A percentile compares a stretch with the other conserved stretches of the same genome.
Evolutionary conservation across 1,140 invertebrate species (phyloP).

Genomic region (Zaprionus taronus): DNA sequence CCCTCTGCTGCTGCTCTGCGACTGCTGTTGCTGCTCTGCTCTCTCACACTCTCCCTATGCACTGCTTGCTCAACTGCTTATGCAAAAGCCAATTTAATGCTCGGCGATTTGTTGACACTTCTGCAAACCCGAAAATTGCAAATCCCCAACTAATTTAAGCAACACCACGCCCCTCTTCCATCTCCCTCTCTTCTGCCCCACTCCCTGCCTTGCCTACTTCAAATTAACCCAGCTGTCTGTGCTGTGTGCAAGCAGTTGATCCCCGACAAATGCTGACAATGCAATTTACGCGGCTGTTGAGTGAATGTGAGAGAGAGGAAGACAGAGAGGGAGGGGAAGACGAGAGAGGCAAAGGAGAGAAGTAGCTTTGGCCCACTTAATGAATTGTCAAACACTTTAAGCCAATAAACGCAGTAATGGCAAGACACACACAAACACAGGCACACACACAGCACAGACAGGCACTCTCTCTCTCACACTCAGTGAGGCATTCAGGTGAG

Average conservation of each 20-base stretch:
- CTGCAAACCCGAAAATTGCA: constrained; percentile 33
- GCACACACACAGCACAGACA: constrained; percentile 2
- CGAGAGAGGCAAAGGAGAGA: background rate
- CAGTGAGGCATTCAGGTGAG: constrained; percentile 16
- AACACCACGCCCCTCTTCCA: background rate
- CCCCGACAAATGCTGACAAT: constrained; percentile 58
- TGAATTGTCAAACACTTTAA: constrained; percentile 83
- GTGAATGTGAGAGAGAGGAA: background rate
- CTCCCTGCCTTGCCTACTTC: constrained; percentile 38
- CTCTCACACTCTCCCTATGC: background rate
- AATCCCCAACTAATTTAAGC: constrained; percentile 41
- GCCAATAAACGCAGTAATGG: constrained; percentile 78
- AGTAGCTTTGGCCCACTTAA: constrained; percentile 59
- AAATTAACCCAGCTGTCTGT: constrained; percentile 28
- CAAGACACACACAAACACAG: constrained; percentile 31
- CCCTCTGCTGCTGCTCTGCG: background rate
- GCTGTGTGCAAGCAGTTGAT: constrained; percentile 39
- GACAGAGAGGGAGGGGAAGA: background rate
- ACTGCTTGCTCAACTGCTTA: constrained; percentile 58
- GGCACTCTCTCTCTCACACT: background rate
- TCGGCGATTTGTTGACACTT: constrained; percentile 77
- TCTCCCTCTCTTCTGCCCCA: background rate
- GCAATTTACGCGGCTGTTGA: constrained; percentile 66
- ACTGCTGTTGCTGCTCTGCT: background rate
- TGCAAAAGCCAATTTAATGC: constrained; percentile 78